Percentiles rank a stretch among this genome's conserved stretches.
Conservation (phyloP, 2,113 vertebrate species). For the Strix aluco region DNA sequence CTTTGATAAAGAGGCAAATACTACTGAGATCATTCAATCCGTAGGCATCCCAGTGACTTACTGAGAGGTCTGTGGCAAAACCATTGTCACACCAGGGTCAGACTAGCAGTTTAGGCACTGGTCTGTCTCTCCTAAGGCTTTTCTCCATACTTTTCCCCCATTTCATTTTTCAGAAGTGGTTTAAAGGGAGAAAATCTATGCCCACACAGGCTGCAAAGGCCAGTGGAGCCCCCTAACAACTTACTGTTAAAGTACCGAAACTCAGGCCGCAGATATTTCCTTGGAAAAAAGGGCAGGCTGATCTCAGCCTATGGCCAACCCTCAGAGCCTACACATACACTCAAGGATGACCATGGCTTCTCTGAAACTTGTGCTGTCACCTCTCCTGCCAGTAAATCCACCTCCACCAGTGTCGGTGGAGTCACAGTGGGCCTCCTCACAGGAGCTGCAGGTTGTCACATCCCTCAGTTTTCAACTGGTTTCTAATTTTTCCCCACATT, state of each 20-base stretch:
- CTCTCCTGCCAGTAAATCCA: neutral
- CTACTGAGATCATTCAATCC: accelerated
- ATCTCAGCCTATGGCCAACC: neutral
- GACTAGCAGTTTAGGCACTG: neutral
- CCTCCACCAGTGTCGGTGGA: neutral
- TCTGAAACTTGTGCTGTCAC: accelerated
- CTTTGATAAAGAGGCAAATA: neutral
- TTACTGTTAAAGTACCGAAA: neutral
- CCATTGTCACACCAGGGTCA: no score
- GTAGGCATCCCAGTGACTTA: neutral
- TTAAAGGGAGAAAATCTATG: neutral
- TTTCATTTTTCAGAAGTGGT: neutral
- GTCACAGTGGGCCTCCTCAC: no score
- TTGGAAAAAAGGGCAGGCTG: no score
- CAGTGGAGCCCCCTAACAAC: neutral
- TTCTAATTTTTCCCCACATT: neutral
- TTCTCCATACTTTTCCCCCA: neutral
- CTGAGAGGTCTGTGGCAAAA: neutral
- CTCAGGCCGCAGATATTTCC: neutral
- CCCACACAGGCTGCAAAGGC: neutral
- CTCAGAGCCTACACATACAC: neutral
- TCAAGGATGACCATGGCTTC: neutral
- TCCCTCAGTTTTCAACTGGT: neutral
- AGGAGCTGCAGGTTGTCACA: neutral
- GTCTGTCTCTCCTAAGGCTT: neutral